A percentile compares a stretch with the other conserved stretches of the same genome.
phyloP scores from a whole-genome alignment of 1,140 invertebrate species.

The Sipha flava region DNA sequence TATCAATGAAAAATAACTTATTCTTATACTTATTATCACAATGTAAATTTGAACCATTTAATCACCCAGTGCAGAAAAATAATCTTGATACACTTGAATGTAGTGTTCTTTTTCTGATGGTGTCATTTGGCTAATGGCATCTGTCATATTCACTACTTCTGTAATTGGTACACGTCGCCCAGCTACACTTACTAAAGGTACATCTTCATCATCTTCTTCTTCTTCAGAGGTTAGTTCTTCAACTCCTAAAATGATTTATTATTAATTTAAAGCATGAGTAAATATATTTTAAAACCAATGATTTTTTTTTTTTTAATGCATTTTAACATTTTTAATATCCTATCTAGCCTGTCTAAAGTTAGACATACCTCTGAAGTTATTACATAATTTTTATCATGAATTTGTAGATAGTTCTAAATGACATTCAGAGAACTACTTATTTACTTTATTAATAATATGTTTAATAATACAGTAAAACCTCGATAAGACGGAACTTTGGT shows the following conservation, averaged over 20 bases:
- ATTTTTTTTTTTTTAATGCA: background rate
- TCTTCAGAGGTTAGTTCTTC: conserved; percentile 69
- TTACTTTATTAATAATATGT: too few species aligned
- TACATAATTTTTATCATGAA: too few species aligned
- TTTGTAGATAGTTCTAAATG: too few species aligned
- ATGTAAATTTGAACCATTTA: conserved; percentile 39
- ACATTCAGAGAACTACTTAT: too few species aligned
- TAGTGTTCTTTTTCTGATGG: conserved; percentile 87
- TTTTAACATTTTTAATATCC: background rate
- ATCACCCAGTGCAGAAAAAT: conserved; percentile 76
- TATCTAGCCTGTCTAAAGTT: too few species aligned
- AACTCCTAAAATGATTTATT: conserved; percentile 45
- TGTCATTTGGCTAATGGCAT: conserved; percentile 82
- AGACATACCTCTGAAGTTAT: too few species aligned
- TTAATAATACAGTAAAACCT: too few species aligned
- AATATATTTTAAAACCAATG: background rate
- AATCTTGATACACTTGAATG: conserved; percentile 87
- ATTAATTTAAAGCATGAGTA: background rate
- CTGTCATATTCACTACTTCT: conserved; percentile 61
- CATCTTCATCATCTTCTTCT: conserved; percentile 66
- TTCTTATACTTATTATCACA: background rate
- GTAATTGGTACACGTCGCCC: conserved; percentile 67
- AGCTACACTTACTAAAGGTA: conserved; percentile 75
- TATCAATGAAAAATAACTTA: too few species aligned
- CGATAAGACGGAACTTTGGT: too few species aligned